Evolutionary conservation across 2,113 vertebrate species (phyloP), one percentile per base, ranked within the genome.

Genomic region (Lepisosteus oculatus): DNA sequence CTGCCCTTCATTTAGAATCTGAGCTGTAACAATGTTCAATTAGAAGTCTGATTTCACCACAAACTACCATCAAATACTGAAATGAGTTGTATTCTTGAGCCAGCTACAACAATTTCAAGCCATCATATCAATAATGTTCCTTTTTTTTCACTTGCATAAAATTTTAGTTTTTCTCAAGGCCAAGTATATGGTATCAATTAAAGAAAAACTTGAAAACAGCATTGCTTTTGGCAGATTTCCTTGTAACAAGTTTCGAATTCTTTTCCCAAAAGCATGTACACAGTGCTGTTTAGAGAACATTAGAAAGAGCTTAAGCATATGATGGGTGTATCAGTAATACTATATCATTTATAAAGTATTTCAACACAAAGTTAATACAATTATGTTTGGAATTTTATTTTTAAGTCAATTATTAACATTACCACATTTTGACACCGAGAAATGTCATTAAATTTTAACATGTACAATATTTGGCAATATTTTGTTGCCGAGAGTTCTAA

Each of bases 101-200:
- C 6, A 43, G 70, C 69, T 6, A 61, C 1, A 8, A 67, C 76
- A 75, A 61, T 45, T 79, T 80, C 74, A 74, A 71, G 73, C 72
- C 65, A 66, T 54, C 66, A 15, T 64, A 45, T 8, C 12, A 55
- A 44, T 43, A 41, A 6, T 59, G 2, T 13, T 59, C 68, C 71
- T 61, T 77, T 63, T 71, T 71, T 15, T 13, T 14, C 55, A 59
- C 6, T 68, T 62, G 44, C 54, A 43, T 11, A 42, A 61, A 73
- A 64, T 55, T 11, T 29, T 15, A 17, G 41, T 7, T 3, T 62
- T 56, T 44, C 69, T 68, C 47, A 56, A 81, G 74, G 84, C 83
- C 73, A 81, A 85, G 77, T 86, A 75, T 84, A 85, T 83, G 84
- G 81, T 74, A 83, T 71, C 71, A 81, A 85, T 87, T 86, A 89